Base-by-base conservation (phyloP, 2,113 vertebrate species). In the Engraulis encrasicolus region DNA sequence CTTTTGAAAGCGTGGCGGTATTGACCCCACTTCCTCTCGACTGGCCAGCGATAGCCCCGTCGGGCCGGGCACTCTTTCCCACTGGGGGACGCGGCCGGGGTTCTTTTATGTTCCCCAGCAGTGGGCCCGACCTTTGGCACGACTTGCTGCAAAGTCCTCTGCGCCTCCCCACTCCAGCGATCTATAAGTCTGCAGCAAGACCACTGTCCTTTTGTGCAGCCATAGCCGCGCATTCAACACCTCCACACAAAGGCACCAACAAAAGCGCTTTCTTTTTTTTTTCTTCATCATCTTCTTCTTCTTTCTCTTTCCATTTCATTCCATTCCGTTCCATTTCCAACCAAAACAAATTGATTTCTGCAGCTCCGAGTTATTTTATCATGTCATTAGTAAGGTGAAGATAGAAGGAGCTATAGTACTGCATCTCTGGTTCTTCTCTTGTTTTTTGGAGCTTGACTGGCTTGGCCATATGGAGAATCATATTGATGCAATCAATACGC, bases 71-170 rank as follows among this genome's bases (percentile, higher is more conserved):
- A 77, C 86, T 85, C 78, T n/a, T n/a, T 83, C 86, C 84, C 45
- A 79, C 77, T 85, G 78, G 84, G 37, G 37, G 78, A 80, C 91
- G 79, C 78, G 85, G 80, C 81, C 11, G 87, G 91, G 89, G 89
- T 81, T 82, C 92, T 95, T 95, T 95, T 93, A 94, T 93, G 91
- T 89, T 91, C 91, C 87, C 80, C 93, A 91, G 91, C 92, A 91
- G 94, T 82, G 90, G 89, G 85, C 93, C 92, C 61, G 90, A 94
- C 92, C 92, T 88, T 86, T 85, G 83, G 50, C 85, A 49, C 48
- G 4, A 52, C 82, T 36, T 86, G 86, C 88, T n/a, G 87, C 88
- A 79, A n/a, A 85, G 89, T 91, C 92, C 89, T 86, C 90, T 88
- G 86, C 89, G 88, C 91, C 88, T n/a, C n/a, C n/a, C 88, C 83